phyloP scores from a whole-genome alignment of 2,113 vertebrate species.

The Mesitornis unicolor region DNA sequence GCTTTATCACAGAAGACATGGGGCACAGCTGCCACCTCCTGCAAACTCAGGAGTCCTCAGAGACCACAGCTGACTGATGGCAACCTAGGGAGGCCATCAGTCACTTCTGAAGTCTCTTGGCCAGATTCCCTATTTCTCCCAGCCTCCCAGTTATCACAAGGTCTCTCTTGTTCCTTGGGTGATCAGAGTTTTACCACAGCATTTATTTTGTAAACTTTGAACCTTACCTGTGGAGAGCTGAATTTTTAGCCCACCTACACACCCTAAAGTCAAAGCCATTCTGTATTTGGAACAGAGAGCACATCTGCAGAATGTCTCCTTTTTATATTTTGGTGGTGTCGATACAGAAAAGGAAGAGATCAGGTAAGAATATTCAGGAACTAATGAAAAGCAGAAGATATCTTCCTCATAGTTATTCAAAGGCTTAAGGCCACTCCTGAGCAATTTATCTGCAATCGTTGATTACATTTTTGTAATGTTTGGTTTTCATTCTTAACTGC shows the following conservation, averaged over 20 bases:
- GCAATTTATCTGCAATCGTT: not conserved
- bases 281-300: not conserved
- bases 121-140: not conserved
- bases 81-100: not conserved
- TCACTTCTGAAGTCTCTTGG: not conserved
- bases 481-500: not conserved
- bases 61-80: not conserved
- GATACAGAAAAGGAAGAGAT: not conserved
- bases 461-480: not conserved
- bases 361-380: not conserved
- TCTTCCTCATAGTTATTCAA: not conserved
- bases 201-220: not conserved
- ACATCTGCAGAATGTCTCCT: not conserved
- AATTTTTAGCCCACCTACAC: not conserved
- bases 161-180: not conserved
- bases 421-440: not conserved
- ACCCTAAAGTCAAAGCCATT: not conserved
- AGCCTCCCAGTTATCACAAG: not conserved
- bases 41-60: fast-evolving
- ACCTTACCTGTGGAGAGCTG: not conserved
- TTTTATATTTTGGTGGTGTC: not conserved
- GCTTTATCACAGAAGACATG: not conserved
- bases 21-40: not conserved
- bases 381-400: not conserved
- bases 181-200: not conserved